These are phyloP conservation scores for Ashinkailepas kermadecensis DNA, from an alignment of 2,888 invertebrate species.

Conservation along the genomic window DNA sequence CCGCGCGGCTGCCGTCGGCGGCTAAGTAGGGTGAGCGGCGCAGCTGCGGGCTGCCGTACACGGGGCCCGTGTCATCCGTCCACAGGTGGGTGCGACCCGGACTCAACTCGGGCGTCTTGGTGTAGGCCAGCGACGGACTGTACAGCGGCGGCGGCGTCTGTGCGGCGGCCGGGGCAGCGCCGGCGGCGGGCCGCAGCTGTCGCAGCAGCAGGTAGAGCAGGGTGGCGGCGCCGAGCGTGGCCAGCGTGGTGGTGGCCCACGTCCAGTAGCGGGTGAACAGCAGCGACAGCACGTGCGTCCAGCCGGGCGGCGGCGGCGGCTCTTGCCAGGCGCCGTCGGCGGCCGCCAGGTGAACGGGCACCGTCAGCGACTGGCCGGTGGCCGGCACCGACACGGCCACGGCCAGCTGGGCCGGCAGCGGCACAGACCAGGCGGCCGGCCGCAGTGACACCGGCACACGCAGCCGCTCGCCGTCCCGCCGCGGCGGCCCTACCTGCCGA, in stretches of 20 bases:
- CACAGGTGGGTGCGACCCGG: slow-evolving; percentile 1
- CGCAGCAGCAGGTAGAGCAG: slow-evolving; percentile 10
- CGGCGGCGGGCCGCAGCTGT: not conserved
- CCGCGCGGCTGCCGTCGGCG: not conserved
- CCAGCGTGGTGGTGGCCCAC: not conserved
- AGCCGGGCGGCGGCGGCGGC: slow-evolving; percentile 17
- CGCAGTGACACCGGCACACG: slow-evolving; percentile 1
- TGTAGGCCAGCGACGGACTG: not conserved
- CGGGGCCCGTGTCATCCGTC: slow-evolving; percentile 8
- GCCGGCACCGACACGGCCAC: not conserved
- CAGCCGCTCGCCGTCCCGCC: slow-evolving; percentile 9
- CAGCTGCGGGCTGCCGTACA: slow-evolving; percentile 8
- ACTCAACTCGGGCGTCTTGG: not conserved
- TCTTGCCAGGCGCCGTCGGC: not conserved
- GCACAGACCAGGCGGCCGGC: slow-evolving; percentile 8
- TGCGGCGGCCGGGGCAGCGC: not conserved
- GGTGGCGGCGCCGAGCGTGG: slow-evolving; percentile 2
- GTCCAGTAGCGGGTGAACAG: not conserved
- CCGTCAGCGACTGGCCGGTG: slow-evolving; percentile 1
- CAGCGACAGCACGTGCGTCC: slow-evolving; percentile 5
- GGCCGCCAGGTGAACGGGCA: not conserved
- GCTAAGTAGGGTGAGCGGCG: not conserved
- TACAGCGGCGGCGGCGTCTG: not conserved
- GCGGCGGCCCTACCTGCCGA: not conserved
- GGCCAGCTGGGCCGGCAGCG: not conserved